Conservation (phyloP, 1,140 invertebrate genomes). For the Berghia stephanieae region DNA sequence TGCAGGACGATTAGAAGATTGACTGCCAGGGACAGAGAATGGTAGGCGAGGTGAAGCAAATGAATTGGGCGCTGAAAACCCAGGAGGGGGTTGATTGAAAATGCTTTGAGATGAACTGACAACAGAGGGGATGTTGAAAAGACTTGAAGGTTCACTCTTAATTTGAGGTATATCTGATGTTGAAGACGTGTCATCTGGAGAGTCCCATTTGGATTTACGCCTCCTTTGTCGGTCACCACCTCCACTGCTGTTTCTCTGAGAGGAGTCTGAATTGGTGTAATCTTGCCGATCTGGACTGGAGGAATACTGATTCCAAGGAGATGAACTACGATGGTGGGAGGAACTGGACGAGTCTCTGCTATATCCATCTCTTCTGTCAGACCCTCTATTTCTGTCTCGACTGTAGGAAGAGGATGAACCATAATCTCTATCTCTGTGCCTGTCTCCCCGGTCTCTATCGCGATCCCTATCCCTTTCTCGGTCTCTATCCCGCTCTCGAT, state of each 20-base stretch:
- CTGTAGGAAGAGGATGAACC: neutral
- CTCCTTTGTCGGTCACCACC: constrained; percentile 18
- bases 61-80: neutral
- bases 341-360: too few species aligned
- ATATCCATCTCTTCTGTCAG: constrained; percentile 8
- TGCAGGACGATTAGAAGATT: neutral
- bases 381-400: neutral
- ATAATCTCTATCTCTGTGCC: too few species aligned
- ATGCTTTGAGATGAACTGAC: too few species aligned
- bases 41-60: too few species aligned
- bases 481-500: constrained; percentile 32
- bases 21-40: neutral
- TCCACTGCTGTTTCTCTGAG: neutral
- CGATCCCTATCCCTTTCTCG: constrained; percentile 28
- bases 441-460: neutral
- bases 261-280: constrained; percentile 19
- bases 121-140: too few species aligned
- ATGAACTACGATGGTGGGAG: too few species aligned
- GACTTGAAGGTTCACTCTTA: too few species aligned
- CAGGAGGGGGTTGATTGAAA: constrained; percentile 23
- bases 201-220: constrained; percentile 35
- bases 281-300: constrained; percentile 23
- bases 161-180: neutral
- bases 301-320: too few species aligned
- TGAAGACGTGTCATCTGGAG: constrained; percentile 10